Evolutionary conservation across 2,797 vertebrate genomes (phyloP).

Genomic region (Tapirus indicus): DNA sequence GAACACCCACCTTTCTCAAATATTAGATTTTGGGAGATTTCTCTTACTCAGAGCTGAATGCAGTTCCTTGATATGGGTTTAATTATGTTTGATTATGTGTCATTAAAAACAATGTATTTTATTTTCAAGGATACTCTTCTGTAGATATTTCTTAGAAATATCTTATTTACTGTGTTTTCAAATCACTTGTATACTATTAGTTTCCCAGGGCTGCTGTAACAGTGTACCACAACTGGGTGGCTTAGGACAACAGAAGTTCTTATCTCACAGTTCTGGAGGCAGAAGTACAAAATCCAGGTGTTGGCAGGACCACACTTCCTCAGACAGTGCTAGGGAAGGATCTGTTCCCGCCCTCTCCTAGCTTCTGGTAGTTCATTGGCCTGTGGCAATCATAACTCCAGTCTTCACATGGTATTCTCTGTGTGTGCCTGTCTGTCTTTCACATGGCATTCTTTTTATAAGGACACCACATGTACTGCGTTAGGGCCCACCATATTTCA

Average conservation of each 20-base stretch:
- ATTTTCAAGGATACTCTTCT: not conserved
- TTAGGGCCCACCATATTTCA: not conserved
- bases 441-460: not conserved
- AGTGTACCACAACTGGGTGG: not conserved
- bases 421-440: not conserved
- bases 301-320: not conserved
- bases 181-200: not conserved
- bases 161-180: not conserved
- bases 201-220: not conserved
- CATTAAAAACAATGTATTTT: not conserved
- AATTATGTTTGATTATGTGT: not conserved
- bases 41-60: not conserved
- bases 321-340: not conserved
- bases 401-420: not conserved
- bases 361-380: not conserved
- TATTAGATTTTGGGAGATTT: not conserved
- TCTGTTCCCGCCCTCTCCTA: not conserved
- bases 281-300: not conserved
- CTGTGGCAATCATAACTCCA: not conserved
- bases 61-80: not conserved
- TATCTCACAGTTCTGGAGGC: not conserved
- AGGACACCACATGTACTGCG: not conserved
- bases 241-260: not conserved
- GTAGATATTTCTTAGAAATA: constrained; percentile 44
- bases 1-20: not conserved